Evolutionary conservation across 1,140 invertebrate genomes (phyloP).

Genomic region (Drosophila baimaii): DNA sequence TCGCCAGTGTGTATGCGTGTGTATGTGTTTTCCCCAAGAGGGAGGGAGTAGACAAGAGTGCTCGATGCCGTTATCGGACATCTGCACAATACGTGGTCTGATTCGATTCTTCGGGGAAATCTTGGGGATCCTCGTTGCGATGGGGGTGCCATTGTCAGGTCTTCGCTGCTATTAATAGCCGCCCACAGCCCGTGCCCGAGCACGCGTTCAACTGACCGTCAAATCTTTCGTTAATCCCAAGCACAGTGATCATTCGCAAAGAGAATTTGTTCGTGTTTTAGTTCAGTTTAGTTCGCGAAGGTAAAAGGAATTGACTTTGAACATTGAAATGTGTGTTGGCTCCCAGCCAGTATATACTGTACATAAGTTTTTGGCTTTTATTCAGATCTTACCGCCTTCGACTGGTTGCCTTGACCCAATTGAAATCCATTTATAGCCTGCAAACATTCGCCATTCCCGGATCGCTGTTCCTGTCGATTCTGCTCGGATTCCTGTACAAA

Average conservation of each 20-base stretch:
- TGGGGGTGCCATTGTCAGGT: constrained; percentile 53
- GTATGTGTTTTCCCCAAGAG: background rate
- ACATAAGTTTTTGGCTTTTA: background rate
- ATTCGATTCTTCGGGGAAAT: constrained; percentile 10
- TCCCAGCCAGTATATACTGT: background rate
- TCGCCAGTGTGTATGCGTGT: background rate
- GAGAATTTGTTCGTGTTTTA: background rate
- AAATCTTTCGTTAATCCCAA: constrained; percentile 20
- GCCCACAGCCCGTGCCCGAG: constrained; percentile 10
- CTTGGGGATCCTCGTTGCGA: constrained; percentile 12
- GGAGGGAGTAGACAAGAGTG: constrained; percentile 5
- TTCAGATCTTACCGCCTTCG: constrained; percentile 27
- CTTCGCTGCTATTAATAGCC: constrained; percentile 39
- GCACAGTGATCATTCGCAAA: constrained; percentile 8
- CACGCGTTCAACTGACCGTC: constrained; percentile 22
- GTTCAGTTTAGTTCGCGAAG: background rate
- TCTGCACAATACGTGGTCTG: constrained; percentile 41
- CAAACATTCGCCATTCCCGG: constrained; percentile 99
- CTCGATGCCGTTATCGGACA: constrained; percentile 35
- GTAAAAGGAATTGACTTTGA: no score
- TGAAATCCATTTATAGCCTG: constrained; percentile 87
- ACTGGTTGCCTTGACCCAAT: constrained; percentile 67
- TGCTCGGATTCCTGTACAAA: constrained; percentile 98
- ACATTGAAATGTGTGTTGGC: no score
- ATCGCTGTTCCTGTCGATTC: constrained; percentile 98